Evolutionary conservation across 2,797 vertebrate genomes (phyloP).

Genomic region (Muscicapa striata): DNA sequence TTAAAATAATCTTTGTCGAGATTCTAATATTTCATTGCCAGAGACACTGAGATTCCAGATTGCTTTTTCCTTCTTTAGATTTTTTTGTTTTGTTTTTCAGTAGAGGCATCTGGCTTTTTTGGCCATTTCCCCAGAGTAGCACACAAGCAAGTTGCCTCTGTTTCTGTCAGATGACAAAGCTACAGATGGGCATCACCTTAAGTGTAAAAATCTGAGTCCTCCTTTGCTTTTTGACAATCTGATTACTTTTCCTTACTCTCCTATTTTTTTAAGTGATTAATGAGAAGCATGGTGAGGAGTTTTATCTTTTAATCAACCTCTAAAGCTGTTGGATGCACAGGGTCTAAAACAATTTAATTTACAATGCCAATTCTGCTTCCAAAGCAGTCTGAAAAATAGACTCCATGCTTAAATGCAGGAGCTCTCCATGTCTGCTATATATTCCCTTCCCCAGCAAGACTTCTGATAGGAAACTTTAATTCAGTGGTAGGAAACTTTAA

Average conservation of each 20-base stretch:
- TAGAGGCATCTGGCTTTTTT: rapidly evolving
- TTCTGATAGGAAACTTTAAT: not conserved
- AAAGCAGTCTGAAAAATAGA: not conserved
- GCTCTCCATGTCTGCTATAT: not conserved
- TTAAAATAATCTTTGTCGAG: not conserved
- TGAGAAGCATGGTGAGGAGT: not conserved
- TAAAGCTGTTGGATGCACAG: not conserved
- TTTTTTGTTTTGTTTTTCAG: not conserved
- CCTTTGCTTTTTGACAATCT: not conserved
- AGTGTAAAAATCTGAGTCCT: not conserved
- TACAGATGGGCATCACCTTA: not conserved
- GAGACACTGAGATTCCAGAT: not conserved
- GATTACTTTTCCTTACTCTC: not conserved
- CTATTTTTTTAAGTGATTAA: not conserved
- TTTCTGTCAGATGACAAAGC: not conserved
- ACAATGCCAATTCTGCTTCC: not conserved
- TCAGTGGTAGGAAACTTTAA: not conserved
- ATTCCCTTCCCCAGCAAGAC: not conserved
- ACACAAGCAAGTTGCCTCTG: not conserved
- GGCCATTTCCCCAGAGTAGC: not conserved
- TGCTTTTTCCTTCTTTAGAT: not conserved
- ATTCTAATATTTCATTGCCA: not conserved
- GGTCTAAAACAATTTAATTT: not conserved
- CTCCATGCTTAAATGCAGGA: not conserved
- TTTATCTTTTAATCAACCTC: not conserved